These are phyloP conservation scores for Caerostris darwini DNA, from an alignment of 1,140 invertebrate genomes.

Conservation along the genomic window DNA sequence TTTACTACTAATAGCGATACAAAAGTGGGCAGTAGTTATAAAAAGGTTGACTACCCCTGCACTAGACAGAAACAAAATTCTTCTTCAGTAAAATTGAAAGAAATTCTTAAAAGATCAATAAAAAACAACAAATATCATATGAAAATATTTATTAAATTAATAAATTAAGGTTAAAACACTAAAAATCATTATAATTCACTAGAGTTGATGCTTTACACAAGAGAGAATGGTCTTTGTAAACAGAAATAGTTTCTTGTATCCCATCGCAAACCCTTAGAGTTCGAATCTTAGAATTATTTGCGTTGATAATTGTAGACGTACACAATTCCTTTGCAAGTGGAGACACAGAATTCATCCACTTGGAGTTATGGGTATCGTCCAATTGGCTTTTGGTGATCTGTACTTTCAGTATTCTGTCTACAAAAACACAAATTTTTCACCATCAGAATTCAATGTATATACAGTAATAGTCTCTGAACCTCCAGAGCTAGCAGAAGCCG, in stretches of 20 bases:
- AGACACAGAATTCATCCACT: background rate
- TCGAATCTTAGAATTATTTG: background rate
- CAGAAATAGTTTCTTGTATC: constrained; percentile 1
- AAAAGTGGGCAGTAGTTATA: too few relatives aligned
- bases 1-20: too few relatives aligned
- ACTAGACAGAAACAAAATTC: too few relatives aligned
- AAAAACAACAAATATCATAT: too few relatives aligned
- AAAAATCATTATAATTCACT: background rate
- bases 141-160: too few relatives aligned
- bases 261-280: constrained; percentile 15
- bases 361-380: background rate
- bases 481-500: background rate
- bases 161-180: too few relatives aligned
- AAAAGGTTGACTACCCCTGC: too few relatives aligned
- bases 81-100: too few relatives aligned
- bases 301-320: background rate
- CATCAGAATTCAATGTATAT: background rate
- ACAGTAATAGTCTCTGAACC: constrained; percentile 32
- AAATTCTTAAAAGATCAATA: too few relatives aligned
- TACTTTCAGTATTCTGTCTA: background rate
- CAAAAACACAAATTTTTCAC: background rate
- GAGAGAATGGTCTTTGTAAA: background rate
- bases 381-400: background rate
- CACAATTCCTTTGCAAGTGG: background rate
- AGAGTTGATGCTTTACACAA: constrained; percentile 2